Evolutionary conservation across 2,888 invertebrate species (phyloP), one percentile per base, ranked within the genome.

Genomic region (Cyrtodaria siliqua): DNA sequence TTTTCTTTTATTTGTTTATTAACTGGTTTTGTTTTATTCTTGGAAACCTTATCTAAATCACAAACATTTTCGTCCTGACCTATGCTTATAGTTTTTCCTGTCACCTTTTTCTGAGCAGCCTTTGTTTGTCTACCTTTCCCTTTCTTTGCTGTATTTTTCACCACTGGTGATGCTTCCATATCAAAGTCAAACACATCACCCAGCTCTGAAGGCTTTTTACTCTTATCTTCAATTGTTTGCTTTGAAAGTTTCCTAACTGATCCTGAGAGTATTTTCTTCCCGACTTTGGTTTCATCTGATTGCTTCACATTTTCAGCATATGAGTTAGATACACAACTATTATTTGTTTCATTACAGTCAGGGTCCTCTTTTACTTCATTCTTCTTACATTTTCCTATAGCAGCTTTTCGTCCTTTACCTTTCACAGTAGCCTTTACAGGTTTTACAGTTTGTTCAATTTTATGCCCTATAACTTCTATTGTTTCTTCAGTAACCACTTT

Each of bases 161-260:
- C 59, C 55, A 38, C 60, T n/a, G 62, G 50, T 18, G 71, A 56
- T 50, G 55, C 70, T 55, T 70, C 67, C n/a, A 49, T 16, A 29
- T 29, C 49, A 63, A 71, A 68, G 38, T 74, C 74, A 74, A 42
- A 74, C 0, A 74, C 59, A 68, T 74, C 67, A 47, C 12, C 40
- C 14, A 12, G 33, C 12, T 12, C 12, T 8, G 33, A 33, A 33
- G 4, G 4, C 6, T 33, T 33, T 33, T 33, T 12, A 33, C 6
- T 33, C 33, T 33, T 12, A 4, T 8, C 4, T 33, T 33, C 33
- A 4, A 33, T 8, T 4, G 4, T 33, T 33, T 4, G 12, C 33
- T 33, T 33, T 33, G 33, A 12, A 4, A 33, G 33, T 33, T 33
- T 33, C 33, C 12, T 33, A 8, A 8, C 12, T 33, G 33, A 8